Percentiles rank a stretch among this genome's conserved stretches.
Conservation (phyloP, 1,140 invertebrate genomes). For the Agraylea sexmaculata region DNA sequence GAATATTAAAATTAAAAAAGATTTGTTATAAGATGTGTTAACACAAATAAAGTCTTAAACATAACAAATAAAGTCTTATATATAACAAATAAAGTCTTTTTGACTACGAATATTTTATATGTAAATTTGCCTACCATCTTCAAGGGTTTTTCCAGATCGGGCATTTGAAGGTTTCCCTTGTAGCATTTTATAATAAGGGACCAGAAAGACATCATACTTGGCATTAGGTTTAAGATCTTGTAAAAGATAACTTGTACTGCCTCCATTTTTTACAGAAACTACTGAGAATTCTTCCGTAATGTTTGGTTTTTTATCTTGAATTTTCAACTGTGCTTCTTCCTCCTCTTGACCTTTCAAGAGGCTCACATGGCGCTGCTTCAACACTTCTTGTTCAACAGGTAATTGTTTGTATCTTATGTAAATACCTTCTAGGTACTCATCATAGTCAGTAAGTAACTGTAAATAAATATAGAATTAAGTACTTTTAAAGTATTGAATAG, state of each 20-base stretch:
- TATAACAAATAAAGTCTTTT: not conserved
- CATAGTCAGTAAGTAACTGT: slow-evolving; percentile 38
- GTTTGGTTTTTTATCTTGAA: slow-evolving; percentile 1
- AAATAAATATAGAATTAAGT: too few species aligned
- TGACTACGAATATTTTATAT: not conserved
- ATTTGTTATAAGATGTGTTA: too few species aligned
- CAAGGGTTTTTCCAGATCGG: slow-evolving; percentile 53
- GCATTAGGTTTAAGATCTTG: slow-evolving; percentile 56
- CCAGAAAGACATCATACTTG: slow-evolving; percentile 64
- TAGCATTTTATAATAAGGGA: slow-evolving; percentile 65
- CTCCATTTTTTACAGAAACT: slow-evolving; percentile 52
- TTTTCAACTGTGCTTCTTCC: slow-evolving; percentile 2
- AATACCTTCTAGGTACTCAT: slow-evolving; percentile 71
- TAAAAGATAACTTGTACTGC: slow-evolving; percentile 41
- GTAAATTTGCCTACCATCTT: slow-evolving; percentile 51
- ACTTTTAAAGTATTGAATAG: too few species aligned
- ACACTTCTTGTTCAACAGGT: slow-evolving; percentile 27
- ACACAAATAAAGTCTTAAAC: not conserved
- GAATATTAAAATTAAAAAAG: slow-evolving; percentile 6
- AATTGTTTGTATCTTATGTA: slow-evolving; percentile 85
- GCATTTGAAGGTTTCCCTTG: slow-evolving; percentile 68
- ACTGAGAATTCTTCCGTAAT: slow-evolving; percentile 41
- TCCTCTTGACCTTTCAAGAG: slow-evolving; percentile 3
- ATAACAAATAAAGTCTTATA: not conserved
- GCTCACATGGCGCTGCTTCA: slow-evolving; percentile 8